These are phyloP conservation scores for Sylvia borin DNA, from an alignment of 2,797 vertebrate species.

Conservation along the genomic window DNA sequence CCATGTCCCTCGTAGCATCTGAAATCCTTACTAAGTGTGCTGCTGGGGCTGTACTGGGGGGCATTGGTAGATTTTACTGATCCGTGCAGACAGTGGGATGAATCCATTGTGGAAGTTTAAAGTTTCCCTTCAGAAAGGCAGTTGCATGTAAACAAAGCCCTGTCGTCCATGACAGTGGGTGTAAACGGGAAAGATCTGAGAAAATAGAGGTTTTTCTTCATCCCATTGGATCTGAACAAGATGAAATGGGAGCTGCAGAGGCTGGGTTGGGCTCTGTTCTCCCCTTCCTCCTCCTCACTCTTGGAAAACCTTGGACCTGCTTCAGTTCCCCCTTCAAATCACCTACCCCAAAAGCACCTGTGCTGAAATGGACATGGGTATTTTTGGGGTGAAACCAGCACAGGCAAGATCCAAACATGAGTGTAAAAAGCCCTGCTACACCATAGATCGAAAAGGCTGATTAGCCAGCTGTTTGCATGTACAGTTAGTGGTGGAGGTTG, in stretches of 20 bases:
- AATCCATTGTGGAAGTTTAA: not conserved
- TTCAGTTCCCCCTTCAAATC: not conserved
- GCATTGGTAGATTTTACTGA: not conserved
- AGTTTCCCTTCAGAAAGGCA: not conserved
- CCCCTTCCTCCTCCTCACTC: fast-evolving
- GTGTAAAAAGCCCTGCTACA: not conserved
- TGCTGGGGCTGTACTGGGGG: not conserved
- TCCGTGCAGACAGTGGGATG: not conserved
- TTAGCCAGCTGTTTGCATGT: not conserved
- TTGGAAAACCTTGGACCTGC: not conserved
- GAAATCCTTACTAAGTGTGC: not conserved
- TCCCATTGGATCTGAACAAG: not conserved
- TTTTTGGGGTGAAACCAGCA: not conserved
- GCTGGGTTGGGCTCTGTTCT: not conserved
- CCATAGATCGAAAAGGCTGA: not conserved
- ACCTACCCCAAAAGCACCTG: not conserved
- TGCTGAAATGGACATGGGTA: not conserved
- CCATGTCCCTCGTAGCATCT: not conserved
- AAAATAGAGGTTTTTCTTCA: not conserved
- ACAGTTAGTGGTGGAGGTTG: not conserved
- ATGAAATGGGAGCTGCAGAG: not conserved
- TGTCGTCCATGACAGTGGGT: not conserved
- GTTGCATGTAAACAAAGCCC: not conserved
- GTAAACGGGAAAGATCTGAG: not conserved
- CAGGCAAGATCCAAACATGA: not conserved